A percentile compares a stretch with the other conserved stretches of the same genome.
These are phyloP conservation scores for Mus spicilegus DNA, from an alignment of 2,113 vertebrate species.

Conservation along the genomic window DNA sequence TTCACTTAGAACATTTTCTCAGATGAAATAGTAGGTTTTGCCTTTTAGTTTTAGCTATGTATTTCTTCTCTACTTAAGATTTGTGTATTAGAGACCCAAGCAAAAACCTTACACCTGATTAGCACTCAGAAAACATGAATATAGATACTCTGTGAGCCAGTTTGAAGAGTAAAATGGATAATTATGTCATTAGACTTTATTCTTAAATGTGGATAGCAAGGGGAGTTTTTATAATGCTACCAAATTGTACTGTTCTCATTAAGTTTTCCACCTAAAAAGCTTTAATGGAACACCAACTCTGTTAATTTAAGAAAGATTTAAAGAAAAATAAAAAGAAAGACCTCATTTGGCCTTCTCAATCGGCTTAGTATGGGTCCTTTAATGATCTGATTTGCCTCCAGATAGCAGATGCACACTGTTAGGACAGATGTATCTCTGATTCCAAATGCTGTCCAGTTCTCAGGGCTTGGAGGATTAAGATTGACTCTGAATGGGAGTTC, in stretches of 20 bases:
- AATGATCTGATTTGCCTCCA: conserved; percentile 38
- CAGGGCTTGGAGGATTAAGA: conserved; percentile 49
- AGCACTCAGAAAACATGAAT: conserved; percentile 19
- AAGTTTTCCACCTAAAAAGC: conserved; percentile 36
- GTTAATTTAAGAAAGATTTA: not conserved
- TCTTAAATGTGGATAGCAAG: conserved; percentile 14
- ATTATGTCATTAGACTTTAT: conserved; percentile 53
- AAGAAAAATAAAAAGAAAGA: not conserved
- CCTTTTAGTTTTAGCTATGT: conserved; percentile 34
- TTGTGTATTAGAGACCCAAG: not conserved
- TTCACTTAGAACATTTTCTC: not conserved
- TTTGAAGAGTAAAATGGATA: conserved; percentile 33
- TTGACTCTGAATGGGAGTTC: conserved; percentile 29
- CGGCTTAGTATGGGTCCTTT: conserved; percentile 26
- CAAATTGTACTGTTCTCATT: conserved; percentile 16
- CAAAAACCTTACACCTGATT: conserved; percentile 16
- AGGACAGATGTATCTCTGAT: conserved; percentile 64
- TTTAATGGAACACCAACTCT: conserved; percentile 30
- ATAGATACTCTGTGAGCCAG: conserved; percentile 32
- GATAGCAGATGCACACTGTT: conserved; percentile 54
- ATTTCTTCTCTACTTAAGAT: conserved; percentile 39
- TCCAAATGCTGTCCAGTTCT: conserved; percentile 45
- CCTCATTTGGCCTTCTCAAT: conserved; percentile 29
- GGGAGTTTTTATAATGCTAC: conserved; percentile 41
- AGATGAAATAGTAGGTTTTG: not conserved